A percentile compares a stretch with the other conserved stretches of the same genome.
Conservation (phyloP, 2,113 vertebrate species). For the Elephas maximus region DNA sequence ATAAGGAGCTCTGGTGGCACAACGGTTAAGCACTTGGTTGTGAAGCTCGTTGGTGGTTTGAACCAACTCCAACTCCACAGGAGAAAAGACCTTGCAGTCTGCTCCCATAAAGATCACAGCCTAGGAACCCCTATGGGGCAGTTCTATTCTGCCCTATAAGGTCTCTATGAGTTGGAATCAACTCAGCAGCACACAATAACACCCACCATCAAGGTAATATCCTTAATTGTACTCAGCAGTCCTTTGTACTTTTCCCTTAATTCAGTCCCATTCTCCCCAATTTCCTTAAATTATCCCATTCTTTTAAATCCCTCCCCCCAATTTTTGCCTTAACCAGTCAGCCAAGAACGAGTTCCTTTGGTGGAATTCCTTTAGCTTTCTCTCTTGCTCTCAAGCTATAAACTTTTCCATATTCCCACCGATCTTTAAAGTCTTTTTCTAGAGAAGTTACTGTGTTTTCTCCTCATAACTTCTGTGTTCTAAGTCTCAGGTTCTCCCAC, state of each 20-base stretch:
- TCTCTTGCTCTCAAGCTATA: neutral
- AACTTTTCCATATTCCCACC: neutral
- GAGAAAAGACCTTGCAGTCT: too few species aligned
- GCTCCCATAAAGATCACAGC: too few species aligned
- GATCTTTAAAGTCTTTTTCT: neutral
- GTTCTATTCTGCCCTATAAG: too few species aligned
- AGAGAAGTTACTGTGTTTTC: neutral
- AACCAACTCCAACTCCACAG: too few species aligned
- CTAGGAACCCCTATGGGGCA: too few species aligned
- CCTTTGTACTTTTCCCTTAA: neutral
- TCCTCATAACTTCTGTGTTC: neutral
- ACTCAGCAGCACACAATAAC: neutral
- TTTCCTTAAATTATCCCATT: neutral
- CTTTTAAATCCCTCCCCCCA: neutral
- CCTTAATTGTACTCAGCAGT: neutral
- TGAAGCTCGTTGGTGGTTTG: too few species aligned
- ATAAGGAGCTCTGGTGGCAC: too few species aligned
- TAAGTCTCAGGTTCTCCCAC: neutral
- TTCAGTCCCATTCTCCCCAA: neutral
- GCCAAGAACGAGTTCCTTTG: neutral
- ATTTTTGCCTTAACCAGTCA: neutral
- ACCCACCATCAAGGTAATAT: neutral
- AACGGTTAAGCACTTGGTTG: too few species aligned
- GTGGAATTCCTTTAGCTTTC: neutral
- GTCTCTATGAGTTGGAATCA: too few species aligned